Evolutionary conservation across 2,113 vertebrate species (phyloP), one percentile per base, ranked within the genome.

Genomic region (Sitta europaea): DNA sequence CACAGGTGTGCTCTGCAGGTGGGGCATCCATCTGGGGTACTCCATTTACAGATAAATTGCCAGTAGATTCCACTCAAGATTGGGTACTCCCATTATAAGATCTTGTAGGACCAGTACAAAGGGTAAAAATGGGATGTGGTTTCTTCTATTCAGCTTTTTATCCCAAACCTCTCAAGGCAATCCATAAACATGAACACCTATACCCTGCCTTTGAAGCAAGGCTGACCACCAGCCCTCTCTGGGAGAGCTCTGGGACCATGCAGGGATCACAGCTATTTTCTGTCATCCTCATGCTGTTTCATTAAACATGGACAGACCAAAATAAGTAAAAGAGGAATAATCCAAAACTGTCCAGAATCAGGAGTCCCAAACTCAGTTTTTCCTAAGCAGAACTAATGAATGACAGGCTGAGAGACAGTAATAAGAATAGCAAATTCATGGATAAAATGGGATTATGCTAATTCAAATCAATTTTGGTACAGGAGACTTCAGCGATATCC

Each of bases 371-470:
- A 76, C 15, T 68, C 55, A 48, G 23, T 48, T 57, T 55, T 84
- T 78, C 27, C 25, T 79, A 75, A 90, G 75, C 40, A 76, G 82
- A 94, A 79, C 38, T 83, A 93, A 86, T 62, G 85, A 92, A 50
- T 73, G 79, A 73, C 78, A 90, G 62, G 33, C 42, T 92, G 63
- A 80, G 15, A 91, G 80, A 65, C 53, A 68, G 62, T 45, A 92
- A 88, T 51, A 88, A 86, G 72, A 77, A 67, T 28, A 73, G 31
- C 33, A 88, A 88, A 0, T 29, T 92, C 36, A 62, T 31, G 47
- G 75, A 88, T 92, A 94, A 94, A 92, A 92, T 42, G 14, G 21
- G 78, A 95, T 93, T 93, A 92, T 80, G 72, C 10, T 88, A 92
- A 96, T 83, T 90, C 35, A 86, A 86, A 95, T 70, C 38, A 83